Conservation (phyloP, 2,113 vertebrate species). For the Lepisosteus oculatus region DNA sequence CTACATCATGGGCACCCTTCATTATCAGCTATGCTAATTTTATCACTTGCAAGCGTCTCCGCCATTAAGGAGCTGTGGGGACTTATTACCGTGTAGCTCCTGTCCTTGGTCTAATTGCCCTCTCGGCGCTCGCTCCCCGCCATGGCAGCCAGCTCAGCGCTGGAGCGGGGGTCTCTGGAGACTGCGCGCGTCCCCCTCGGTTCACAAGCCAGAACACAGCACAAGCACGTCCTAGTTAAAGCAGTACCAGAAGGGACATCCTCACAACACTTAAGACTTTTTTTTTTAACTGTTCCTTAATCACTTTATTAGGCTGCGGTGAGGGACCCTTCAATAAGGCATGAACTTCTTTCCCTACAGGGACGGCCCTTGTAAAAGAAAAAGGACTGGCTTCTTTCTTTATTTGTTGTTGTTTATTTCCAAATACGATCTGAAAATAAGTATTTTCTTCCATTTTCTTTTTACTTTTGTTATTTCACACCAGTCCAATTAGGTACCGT, state of each 20-base stretch:
- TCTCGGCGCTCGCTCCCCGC: slow-evolving; percentile 68
- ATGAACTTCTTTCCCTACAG: neutral
- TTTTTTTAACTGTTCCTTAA: slow-evolving; percentile 22
- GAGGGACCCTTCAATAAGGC: neutral
- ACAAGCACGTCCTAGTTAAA: slow-evolving; percentile 40
- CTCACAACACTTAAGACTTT: slow-evolving; percentile 45
- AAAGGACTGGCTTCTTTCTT: no score
- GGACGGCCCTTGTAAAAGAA: no score
- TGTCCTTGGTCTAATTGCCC: slow-evolving; percentile 75
- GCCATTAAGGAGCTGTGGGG: slow-evolving; percentile 70
- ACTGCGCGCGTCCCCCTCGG: slow-evolving; percentile 42
- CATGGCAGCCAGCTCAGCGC: slow-evolving; percentile 46
- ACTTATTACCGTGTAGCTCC: slow-evolving; percentile 72
- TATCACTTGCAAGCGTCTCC: slow-evolving; percentile 59
- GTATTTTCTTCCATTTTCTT: no score
- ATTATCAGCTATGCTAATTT: slow-evolving; percentile 51
- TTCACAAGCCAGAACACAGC: slow-evolving; percentile 44
- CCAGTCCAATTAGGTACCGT: no score
- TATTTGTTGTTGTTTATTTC: no score
- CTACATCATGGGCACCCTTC: slow-evolving; percentile 28
- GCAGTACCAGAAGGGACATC: slow-evolving; percentile 37
- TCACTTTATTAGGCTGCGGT: slow-evolving; percentile 12
- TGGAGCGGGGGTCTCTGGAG: slow-evolving; percentile 52
- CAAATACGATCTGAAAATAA: no score
- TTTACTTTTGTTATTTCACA: no score